Base-by-base conservation (phyloP, 1,140 invertebrate genomes). In the Gonioctena quinquepunctata region DNA sequence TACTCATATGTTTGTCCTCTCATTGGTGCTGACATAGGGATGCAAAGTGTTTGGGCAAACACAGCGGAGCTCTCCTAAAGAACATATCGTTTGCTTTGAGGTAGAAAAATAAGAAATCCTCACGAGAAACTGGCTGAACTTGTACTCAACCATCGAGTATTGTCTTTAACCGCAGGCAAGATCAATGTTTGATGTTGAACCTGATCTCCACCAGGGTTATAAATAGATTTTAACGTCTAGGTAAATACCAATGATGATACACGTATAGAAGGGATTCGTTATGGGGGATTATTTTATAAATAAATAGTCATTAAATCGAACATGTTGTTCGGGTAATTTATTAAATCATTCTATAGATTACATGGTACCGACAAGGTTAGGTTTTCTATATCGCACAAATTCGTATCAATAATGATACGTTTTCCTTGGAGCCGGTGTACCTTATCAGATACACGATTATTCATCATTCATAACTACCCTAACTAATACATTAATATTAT, bases 1-100 rank as follows among this genome's bases (percentile, higher is more conserved):
- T 28, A 63, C 19, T n/a, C 18, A 42, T 63, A 42, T 63, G 56
- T 59, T 59, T 59, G 56, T 59, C 21, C 21, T 59, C 56, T 59
- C 56, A 59, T 42, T 63, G 42, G 42, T 21, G 22, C 61, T 63
- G 13, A 42, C 61, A 63, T 23, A 23, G 61, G 61, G 61, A 63
- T 63, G 26, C 61, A 63, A 63, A 63, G 61, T 63, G 61, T 42
- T 25, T 42, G 11, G 61, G 61, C 22, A 63, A 63, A 63, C 42
- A 63, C n/a, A 7, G 61, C 42, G 56, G 56, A 19, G 61, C 27
- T 63, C 21, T 63, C 19, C 21, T 19, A 7, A 63, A 63, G 26
- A 16, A 63, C 26, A 18, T 49, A 63, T 49, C 61, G 23, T 59
- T 59, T 59, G 56, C 56, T 59, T 59, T 59, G 18, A 59, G 56